Conservation (phyloP, 2,113 vertebrate genomes). For the Nycticryphes semicollaris region DNA sequence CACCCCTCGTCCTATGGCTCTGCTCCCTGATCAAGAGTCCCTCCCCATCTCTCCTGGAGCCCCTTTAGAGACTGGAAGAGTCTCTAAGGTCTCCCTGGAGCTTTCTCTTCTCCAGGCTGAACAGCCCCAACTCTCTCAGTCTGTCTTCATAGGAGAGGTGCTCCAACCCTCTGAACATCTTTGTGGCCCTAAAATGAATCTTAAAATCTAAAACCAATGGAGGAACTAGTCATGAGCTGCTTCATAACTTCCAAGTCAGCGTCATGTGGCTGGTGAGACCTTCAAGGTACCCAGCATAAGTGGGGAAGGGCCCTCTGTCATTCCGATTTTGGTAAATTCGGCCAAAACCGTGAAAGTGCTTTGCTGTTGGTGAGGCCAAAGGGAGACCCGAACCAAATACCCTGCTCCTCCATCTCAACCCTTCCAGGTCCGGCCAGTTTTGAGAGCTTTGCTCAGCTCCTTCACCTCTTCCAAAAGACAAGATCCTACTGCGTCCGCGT, state of each 20-base stretch:
- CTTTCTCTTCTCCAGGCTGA: too few relatives aligned
- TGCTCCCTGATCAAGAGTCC: too few relatives aligned
- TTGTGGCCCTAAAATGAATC: neutral
- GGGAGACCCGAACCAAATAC: neutral
- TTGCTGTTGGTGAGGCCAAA: neutral
- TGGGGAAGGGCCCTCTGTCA: too few relatives aligned
- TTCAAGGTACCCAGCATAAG: neutral
- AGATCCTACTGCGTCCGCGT: neutral
- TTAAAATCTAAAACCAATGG: neutral
- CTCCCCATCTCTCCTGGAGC: too few relatives aligned
- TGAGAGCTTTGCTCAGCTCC: neutral
- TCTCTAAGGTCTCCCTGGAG: too few relatives aligned
- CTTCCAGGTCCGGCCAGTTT: neutral
- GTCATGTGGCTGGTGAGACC: neutral
- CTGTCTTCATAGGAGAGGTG: too few relatives aligned
- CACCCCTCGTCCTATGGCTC: too few relatives aligned
- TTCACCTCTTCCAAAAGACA: neutral
- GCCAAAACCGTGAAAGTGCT: neutral
- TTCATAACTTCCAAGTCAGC: neutral
- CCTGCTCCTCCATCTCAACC: neutral
- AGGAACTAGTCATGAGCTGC: neutral
- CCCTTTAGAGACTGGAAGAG: too few relatives aligned
- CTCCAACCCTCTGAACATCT: too few relatives aligned
- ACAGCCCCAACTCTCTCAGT: too few relatives aligned
- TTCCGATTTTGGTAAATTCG: too few relatives aligned